Evolutionary conservation across 2,113 vertebrate species (phyloP), one percentile per base, ranked within the genome.

Genomic region (Elaphurus davidianus): DNA sequence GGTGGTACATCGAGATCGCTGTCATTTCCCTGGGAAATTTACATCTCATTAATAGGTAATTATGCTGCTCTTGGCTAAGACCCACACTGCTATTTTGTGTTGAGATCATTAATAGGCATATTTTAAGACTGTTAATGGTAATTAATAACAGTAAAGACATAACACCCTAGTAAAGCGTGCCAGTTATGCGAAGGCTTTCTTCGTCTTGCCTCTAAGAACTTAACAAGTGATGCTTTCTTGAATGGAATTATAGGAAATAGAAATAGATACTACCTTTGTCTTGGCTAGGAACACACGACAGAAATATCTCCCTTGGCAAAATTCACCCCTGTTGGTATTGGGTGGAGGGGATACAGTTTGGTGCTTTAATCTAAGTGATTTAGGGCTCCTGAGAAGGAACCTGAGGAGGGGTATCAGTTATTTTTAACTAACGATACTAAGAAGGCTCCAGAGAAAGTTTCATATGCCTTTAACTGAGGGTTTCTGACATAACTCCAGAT

Each of bases 1-100:
- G 98, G 97, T 98, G 98, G 96, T 97, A 90, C 95, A 93, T 98
- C 86, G 94, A 91, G 96, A 98, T 98, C 96, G 62, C 98, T 98
- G 98, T 98, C 97, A 97, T 98, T 98, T 98, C 98, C 96, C 97
- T 97, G 74, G 90, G 95, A 98, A 98, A 98, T 98, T 98, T 98
- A 59, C 98, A 98, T 98, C 97, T 98, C 97, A 98, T 98, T 98
- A 98, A 97, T 98, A 98, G 96, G 89, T 93, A 98, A 98, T 98
- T 98, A 95, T 76, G 91, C 96, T 84, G 78, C 87, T 98, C 97
- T 97, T 98, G 96, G 98, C 97, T 93, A 97, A 97, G 95, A 97
- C 96, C 90, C 47, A 43, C 89, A 96, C 83, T 45, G 78, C 78
- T 96, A 87, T 96, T 98, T 98, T 94, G 91, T 97, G 97, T 96